These are phyloP conservation scores for Tenebrio molitor DNA, from an alignment of 1,140 invertebrate species.

Conservation along the genomic window DNA sequence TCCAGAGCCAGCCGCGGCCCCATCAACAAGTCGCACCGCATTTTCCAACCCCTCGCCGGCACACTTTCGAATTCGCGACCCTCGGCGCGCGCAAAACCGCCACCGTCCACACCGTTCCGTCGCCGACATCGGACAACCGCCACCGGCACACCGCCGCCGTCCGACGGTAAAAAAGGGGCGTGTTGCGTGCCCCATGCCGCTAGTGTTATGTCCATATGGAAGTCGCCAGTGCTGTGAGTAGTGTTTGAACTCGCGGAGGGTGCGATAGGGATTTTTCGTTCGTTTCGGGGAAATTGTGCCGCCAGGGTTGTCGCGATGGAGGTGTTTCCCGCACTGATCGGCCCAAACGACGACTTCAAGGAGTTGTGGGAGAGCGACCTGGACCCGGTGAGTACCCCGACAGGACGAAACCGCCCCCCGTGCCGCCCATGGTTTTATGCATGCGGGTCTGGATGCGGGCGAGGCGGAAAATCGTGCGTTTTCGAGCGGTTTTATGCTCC, in stretches of 20 bases:
- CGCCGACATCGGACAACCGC: too few relatives aligned
- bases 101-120: too few relatives aligned
- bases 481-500: too few relatives aligned
- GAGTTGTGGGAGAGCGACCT: slow-evolving; percentile 84
- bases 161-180: background rate
- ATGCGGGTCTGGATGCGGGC: background rate
- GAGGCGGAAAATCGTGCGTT: too few relatives aligned
- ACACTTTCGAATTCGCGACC: too few relatives aligned
- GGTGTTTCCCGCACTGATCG: slow-evolving; percentile 64
- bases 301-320: background rate
- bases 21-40: slow-evolving; percentile 3
- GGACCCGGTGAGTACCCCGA: slow-evolving; percentile 76
- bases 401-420: background rate
- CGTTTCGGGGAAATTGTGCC: too few relatives aligned
- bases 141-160: too few relatives aligned
- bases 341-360: slow-evolving; percentile 75
- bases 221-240: slow-evolving; percentile 3
- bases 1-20: background rate
- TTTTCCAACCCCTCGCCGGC: background rate
- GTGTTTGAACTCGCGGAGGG: too few relatives aligned
- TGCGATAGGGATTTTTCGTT: slow-evolving; percentile 3
- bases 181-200: background rate
- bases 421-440: background rate
- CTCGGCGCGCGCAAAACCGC: too few relatives aligned
- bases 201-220: slow-evolving; percentile 38